These are phyloP conservation scores for Characodon lateralis DNA, from an alignment of 2,797 vertebrate species.

Conservation along the genomic window DNA sequence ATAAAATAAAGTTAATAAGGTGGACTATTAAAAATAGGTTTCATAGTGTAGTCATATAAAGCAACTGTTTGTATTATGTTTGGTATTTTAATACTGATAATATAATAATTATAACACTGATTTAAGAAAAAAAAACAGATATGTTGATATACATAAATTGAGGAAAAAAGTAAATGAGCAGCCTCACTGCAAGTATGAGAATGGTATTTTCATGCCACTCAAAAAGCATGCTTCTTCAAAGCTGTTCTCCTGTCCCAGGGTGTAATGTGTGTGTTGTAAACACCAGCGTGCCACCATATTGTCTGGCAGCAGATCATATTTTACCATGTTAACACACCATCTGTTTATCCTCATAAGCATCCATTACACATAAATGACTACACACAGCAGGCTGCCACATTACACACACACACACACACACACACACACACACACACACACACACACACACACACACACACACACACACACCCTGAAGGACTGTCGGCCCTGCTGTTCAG, in stretches of 20 bases:
- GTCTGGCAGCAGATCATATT: conserved; percentile 83
- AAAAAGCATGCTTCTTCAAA: conserved; percentile 49
- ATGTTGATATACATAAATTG: not conserved
- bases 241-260: conserved; percentile 69
- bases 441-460: not conserved
- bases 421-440: no score
- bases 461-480: conserved; percentile 45
- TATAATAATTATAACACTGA: not conserved
- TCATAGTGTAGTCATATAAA: not conserved
- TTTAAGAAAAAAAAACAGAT: not conserved
- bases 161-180: not conserved
- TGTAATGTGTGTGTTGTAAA: conserved; percentile 81
- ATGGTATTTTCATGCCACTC: conserved; percentile 50
- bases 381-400: conserved; percentile 69
- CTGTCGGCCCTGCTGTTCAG: conserved; percentile 53
- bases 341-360: conserved; percentile 82
- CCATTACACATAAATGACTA: conserved; percentile 79
- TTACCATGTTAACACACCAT: conserved; percentile 85
- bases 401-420: conserved; percentile 38
- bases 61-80: not conserved
- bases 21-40: not conserved
- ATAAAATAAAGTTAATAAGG: not conserved
- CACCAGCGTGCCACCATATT: conserved; percentile 82
- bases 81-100: not conserved
- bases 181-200: conserved; percentile 4